A percentile compares a stretch with the other conserved stretches of the same genome.
These are phyloP conservation scores for Oreochromis spilurus DNA, from an alignment of 2,113 vertebrate genomes.

Conservation along the genomic window DNA sequence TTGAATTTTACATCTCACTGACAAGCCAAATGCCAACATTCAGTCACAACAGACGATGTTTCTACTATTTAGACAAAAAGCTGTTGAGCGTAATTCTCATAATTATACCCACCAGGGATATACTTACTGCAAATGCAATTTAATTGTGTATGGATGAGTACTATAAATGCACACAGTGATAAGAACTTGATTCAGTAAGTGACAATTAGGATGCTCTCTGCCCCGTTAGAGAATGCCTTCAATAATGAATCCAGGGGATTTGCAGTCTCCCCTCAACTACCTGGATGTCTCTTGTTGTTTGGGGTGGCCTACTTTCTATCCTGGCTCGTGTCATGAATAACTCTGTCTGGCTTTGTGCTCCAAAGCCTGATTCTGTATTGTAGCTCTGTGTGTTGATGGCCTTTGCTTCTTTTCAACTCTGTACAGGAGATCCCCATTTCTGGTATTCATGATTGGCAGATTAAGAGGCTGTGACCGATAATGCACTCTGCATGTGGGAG, in stretches of 20 bases:
- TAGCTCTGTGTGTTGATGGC: constrained; percentile 8
- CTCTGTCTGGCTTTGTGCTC: constrained; percentile 35
- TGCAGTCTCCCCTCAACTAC: constrained; percentile 45
- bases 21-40: constrained; percentile 34
- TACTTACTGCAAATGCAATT: constrained; percentile 48
- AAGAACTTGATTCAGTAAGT: constrained; percentile 44
- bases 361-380: constrained; percentile 8
- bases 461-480: background rate
- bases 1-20: constrained; percentile 57
- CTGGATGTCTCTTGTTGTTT: constrained; percentile 56
- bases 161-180: constrained; percentile 40
- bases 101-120: constrained; percentile 60
- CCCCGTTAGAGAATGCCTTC: constrained; percentile 27
- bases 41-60: constrained; percentile 18
- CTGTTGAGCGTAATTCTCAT: constrained; percentile 51
- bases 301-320: constrained; percentile 56
- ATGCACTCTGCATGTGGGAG: background rate
- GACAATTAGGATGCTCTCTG: constrained; percentile 52
- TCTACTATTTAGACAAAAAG: constrained; percentile 41
- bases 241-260: constrained; percentile 50
- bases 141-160: constrained; percentile 33
- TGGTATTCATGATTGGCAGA: background rate
- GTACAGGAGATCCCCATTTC: background rate
- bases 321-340: constrained; percentile 53
- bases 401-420: background rate